Evolutionary conservation across 2,797 vertebrate species (phyloP).

Genomic region (Poecilia wingei): DNA sequence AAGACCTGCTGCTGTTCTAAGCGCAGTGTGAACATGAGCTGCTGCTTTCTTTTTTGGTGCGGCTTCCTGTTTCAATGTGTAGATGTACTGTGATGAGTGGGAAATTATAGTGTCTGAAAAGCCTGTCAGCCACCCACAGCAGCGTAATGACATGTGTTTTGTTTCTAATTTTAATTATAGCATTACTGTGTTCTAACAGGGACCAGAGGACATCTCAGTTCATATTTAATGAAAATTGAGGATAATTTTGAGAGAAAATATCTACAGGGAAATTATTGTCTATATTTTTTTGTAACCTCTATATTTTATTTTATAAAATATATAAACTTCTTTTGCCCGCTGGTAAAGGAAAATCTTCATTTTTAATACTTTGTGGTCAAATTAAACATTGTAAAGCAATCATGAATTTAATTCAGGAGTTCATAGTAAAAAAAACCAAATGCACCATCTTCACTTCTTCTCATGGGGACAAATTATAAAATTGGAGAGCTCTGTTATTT

Average conservation of each 20-base stretch:
- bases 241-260: background rate
- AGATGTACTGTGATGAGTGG: conserved; percentile 6
- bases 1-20: background rate
- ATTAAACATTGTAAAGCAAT: background rate
- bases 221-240: background rate
- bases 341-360: background rate
- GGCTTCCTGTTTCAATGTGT: conserved; percentile 49
- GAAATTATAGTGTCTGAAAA: conserved; percentile 23
- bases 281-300: background rate
- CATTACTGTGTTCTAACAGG: background rate
- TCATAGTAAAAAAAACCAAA: background rate
- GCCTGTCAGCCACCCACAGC: background rate
- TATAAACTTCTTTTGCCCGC: background rate
- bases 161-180: background rate
- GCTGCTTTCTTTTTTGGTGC: conserved; percentile 1
- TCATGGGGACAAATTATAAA: background rate
- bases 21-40: background rate
- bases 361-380: background rate
- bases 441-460: background rate
- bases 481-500: background rate
- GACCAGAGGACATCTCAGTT: background rate
- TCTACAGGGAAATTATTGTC: too few relatives aligned
- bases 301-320: background rate
- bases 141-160: background rate
- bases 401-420: background rate